Base-by-base conservation (phyloP, 2,888 invertebrate species). In the Tinea trinotella region DNA sequence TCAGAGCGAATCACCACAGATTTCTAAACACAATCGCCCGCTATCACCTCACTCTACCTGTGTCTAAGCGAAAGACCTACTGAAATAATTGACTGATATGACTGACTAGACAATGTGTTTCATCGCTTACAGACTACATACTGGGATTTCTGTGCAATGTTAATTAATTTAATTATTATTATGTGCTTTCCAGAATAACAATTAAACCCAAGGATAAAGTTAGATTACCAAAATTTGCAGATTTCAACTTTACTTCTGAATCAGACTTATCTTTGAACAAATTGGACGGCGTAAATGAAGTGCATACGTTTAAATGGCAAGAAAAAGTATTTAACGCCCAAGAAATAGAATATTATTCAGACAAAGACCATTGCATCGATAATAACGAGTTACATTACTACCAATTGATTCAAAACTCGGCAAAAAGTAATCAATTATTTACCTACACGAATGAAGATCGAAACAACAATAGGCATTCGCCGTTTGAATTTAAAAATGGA, bases 301-400 rank as follows among this genome's bases (percentile, higher is more conserved):
- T 80, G 59, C 69, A 78, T 56, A 65, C 59, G 40, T 90, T 93
- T 58, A 70, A 72, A 59, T 94, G 94, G 94, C 93, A 94, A 68
- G 88, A 93, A 64, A 94, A 93, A 75, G 70, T 87, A 0, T 90
- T 92, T 56, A 90, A 90, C 59, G 73, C 76, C 6, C 76, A 75
- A 61, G 93, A 93, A 68, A 65, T 87, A 7, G 82, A 88, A 53
- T 85, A 87, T 55, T 93, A 90, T 63, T 71, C 70, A 1, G 88
- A 92, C 34, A 70, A 81, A 35, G 84, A 85, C 40, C 91, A 91
- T 64, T 93, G 93, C 60, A 61, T 77, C 0, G 88, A 88, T 1
- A 89, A 91, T 12, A 64, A 75, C n/a, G 91, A 93, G 53, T 54
- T 74, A 22, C 63, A 62, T 18, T 77, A 81, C 54, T 62, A 76